Conservation (phyloP, 1,140 invertebrate species). For the Callitettix versicolor region DNA sequence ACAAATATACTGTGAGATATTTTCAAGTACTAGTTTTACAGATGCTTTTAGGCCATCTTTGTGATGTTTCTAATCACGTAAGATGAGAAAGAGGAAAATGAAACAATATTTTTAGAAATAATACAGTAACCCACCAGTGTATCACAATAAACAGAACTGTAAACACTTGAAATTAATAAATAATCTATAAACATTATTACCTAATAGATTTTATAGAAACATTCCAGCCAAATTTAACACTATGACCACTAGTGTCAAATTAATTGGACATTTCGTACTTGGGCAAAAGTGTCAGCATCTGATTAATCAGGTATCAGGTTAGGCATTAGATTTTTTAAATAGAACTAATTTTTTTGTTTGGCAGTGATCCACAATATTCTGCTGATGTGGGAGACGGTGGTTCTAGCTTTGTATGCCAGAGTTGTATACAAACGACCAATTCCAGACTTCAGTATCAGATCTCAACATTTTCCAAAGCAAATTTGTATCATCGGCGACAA, state of each 20-base stretch:
- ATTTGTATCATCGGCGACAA: conserved; percentile 14
- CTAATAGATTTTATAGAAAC: no score
- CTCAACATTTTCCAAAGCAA: conserved; percentile 5
- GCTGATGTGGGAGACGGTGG: conserved; percentile 47
- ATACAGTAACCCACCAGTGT: no score
- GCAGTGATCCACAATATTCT: conserved; percentile 46
- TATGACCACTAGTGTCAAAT: no score
- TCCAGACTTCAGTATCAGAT: conserved; percentile 17
- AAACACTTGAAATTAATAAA: no score
- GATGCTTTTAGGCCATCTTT: not conserved
- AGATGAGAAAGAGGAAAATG: not conserved
- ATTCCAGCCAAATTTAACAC: no score
- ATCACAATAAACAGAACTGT: no score
- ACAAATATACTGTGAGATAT: not conserved
- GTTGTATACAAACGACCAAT: conserved; percentile 39
- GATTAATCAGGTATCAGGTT: no score
- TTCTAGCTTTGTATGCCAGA: conserved; percentile 42
- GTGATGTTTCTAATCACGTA: not conserved
- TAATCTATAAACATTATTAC: no score
- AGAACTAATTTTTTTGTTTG: conserved; percentile 27
- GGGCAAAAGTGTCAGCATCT: no score
- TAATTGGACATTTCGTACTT: no score
- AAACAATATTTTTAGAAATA: not conserved
- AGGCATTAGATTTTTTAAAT: no score
- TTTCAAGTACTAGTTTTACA: not conserved